These are phyloP conservation scores for Mellilla xanthometata DNA, from an alignment of 2,888 invertebrate genomes.

Conservation along the genomic window DNA sequence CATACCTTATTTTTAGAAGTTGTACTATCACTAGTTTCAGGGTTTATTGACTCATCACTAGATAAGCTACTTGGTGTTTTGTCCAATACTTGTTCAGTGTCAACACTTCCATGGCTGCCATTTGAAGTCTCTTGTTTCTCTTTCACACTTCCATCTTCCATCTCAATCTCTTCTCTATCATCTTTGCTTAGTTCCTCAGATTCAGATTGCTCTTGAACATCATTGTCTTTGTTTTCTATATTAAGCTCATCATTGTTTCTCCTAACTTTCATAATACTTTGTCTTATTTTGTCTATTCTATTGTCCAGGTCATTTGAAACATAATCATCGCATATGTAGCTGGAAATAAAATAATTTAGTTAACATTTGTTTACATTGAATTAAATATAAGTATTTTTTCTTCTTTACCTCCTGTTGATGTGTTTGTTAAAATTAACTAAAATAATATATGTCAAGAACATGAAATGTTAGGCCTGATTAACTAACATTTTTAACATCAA, in stretches of 20 bases:
- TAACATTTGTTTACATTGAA: too few species aligned
- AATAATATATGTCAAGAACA: too few species aligned
- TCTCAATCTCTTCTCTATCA: constrained; percentile 32
- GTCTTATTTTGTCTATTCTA: constrained; percentile 82
- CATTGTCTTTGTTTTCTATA: constrained; percentile 43
- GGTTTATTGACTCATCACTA: constrained; percentile 40
- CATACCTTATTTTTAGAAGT: constrained; percentile 55
- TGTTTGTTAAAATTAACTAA: too few species aligned
- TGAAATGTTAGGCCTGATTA: too few species aligned
- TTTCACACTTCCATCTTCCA: constrained; percentile 7
- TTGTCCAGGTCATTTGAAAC: constrained; percentile 86
- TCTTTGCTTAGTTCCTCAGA: constrained; percentile 51
- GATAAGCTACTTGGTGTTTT: constrained; percentile 41
- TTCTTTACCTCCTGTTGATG: too few species aligned
- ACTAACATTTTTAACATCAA: too few species aligned
- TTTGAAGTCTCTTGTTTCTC: constrained; percentile 38
- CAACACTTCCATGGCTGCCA: constrained; percentile 32
- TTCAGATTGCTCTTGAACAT: constrained; percentile 46
- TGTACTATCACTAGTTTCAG: constrained; percentile 55
- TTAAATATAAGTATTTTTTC: too few species aligned
- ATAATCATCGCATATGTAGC: constrained; percentile 91
- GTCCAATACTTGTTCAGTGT: constrained; percentile 31
- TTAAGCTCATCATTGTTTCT: constrained; percentile 43
- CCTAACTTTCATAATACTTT: constrained; percentile 62
- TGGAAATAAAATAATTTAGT: constrained; percentile 53